These are phyloP conservation scores for Mongoloraphidia duomilia DNA, from an alignment of 2,888 invertebrate genomes.

Conservation along the genomic window DNA sequence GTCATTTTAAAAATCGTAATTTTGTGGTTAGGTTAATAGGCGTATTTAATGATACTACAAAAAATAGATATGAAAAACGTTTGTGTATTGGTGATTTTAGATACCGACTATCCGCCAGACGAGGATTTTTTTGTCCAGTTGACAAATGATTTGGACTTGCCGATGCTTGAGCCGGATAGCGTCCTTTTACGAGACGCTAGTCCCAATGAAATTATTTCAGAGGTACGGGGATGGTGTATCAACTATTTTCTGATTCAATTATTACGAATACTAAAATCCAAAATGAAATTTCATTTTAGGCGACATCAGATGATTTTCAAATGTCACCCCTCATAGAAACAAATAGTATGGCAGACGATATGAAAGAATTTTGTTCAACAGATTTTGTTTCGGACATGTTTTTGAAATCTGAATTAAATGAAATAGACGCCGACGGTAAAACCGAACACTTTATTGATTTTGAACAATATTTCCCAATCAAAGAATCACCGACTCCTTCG, in stretches of 20 bases:
- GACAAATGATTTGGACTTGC: conserved; percentile 26
- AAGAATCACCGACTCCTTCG: conserved; percentile 15
- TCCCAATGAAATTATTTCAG: conserved; percentile 26
- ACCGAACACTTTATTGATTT: not conserved
- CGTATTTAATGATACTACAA: too few species aligned
- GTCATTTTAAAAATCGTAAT: too few species aligned
- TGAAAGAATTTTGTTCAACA: too few species aligned
- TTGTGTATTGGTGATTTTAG: not conserved
- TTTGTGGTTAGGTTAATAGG: too few species aligned
- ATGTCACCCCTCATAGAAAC: too few species aligned
- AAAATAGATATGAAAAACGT: too few species aligned
- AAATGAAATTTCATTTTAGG: too few species aligned
- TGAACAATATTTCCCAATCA: not conserved
- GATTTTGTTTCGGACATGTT: too few species aligned
- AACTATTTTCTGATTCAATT: too few species aligned
- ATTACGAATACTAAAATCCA: too few species aligned
- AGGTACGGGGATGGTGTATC: conserved; percentile 12
- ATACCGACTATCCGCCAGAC: conserved; percentile 21
- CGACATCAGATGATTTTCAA: too few species aligned
- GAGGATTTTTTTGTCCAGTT: conserved; percentile 28
- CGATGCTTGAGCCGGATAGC: conserved; percentile 22
- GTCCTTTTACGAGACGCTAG: conserved; percentile 24
- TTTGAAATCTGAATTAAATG: not conserved
- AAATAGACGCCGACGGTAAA: not conserved
- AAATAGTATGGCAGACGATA: too few species aligned